These are phyloP conservation scores for Scaptomyza reducta DNA, from an alignment of 2,888 invertebrate species.

Conservation along the genomic window DNA sequence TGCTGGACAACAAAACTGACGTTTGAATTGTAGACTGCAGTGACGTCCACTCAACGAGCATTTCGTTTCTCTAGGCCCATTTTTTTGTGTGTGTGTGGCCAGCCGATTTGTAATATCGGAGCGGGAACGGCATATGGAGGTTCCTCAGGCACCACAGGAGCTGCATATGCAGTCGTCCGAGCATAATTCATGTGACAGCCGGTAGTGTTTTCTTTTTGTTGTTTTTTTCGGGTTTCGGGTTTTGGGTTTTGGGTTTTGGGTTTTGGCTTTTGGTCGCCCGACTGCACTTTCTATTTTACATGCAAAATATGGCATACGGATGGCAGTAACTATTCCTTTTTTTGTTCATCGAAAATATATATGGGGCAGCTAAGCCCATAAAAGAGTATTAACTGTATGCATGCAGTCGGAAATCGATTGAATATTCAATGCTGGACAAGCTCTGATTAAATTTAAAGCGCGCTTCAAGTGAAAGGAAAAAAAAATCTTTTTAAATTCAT, in stretches of 20 bases:
- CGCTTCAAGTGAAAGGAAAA: background rate
- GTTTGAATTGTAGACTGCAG: constrained; percentile 74
- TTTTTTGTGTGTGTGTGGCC: constrained; percentile 25
- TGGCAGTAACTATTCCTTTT: background rate
- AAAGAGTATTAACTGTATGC: constrained; percentile 13
- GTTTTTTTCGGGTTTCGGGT: constrained; percentile 10
- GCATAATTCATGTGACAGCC: constrained; percentile 74
- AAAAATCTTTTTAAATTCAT: background rate
- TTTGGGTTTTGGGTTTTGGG: no score
- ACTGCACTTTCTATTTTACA: constrained; percentile 69
- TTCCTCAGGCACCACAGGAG: constrained; percentile 13
- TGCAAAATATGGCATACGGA: constrained; percentile 59
- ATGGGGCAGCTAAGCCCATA: constrained; percentile 15
- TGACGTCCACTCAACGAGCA: constrained; percentile 45
- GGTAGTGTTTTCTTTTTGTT: constrained; percentile 23
- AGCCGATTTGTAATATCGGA: constrained; percentile 56
- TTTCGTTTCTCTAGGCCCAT: constrained; percentile 34
- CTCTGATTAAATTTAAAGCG: constrained; percentile 1
- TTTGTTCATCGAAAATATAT: background rate
- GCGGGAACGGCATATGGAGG: constrained; percentile 3
- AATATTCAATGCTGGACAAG: background rate
- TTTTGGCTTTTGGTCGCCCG: constrained; percentile 11
- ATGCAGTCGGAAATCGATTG: constrained; percentile 19
- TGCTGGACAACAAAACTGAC: constrained; percentile 22
- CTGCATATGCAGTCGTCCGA: constrained; percentile 54